Conservation (phyloP, 2,113 vertebrate species). For the Tachuris rubrigastra region DNA sequence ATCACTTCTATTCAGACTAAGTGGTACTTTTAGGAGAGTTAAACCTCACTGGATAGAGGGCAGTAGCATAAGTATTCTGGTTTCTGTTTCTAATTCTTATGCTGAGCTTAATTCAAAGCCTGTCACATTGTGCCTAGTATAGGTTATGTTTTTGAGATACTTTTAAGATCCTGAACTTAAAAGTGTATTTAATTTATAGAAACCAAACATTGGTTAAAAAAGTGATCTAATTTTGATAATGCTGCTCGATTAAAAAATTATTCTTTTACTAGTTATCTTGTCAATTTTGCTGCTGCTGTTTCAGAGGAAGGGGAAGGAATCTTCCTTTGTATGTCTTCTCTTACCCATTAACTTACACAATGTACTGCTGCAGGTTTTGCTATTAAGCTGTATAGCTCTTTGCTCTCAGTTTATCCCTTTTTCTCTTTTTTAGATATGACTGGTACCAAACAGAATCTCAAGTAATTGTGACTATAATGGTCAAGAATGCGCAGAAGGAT, state of each 20-base stretch:
- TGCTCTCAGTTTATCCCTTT: background rate
- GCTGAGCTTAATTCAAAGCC: background rate
- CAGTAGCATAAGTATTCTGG: background rate
- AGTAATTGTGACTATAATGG: constrained; percentile 92
- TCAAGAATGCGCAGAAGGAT: constrained; percentile 89
- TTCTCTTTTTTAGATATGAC: constrained; percentile 77
- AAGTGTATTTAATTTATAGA: background rate
- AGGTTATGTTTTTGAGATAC: background rate
- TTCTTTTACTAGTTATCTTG: background rate
- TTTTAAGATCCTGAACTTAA: background rate
- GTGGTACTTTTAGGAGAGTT: background rate
- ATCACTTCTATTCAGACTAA: background rate
- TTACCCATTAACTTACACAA: background rate
- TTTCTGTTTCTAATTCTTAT: background rate
- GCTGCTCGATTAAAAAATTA: background rate
- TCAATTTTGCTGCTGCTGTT: background rate
- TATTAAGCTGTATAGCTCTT: background rate
- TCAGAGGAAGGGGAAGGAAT: background rate
- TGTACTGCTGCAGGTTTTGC: background rate
- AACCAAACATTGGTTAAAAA: background rate
- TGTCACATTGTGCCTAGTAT: background rate
- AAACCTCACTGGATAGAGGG: background rate
- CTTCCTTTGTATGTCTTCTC: background rate
- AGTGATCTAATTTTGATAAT: background rate
- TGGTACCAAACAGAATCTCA: constrained; percentile 99